Conservation (phyloP, 2,888 invertebrate species). For the Oscheius sp. region DNA sequence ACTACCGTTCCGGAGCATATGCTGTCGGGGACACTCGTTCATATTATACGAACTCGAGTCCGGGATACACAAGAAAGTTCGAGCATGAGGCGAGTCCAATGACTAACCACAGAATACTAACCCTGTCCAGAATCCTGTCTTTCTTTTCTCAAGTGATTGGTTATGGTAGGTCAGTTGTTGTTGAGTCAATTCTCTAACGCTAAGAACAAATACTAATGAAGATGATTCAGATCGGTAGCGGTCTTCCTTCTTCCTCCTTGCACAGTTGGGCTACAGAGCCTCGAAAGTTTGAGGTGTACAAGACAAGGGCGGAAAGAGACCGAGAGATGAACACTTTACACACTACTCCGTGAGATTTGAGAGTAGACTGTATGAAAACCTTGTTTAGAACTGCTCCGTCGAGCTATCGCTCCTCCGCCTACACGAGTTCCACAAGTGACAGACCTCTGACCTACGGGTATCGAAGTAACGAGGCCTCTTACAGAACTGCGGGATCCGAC, state of each 20-base stretch:
- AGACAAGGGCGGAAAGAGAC: conserved; percentile 70
- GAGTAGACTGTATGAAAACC: background rate
- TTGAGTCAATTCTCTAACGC: background rate
- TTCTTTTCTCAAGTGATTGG: conserved; percentile 25
- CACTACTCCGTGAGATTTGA: conserved; percentile 28
- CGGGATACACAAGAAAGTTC: conserved; percentile 55
- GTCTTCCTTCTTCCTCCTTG: conserved; percentile 46
- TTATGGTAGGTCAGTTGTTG: conserved; percentile 24
- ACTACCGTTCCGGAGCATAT: conserved; percentile 31
- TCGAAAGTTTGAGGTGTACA: conserved; percentile 70
- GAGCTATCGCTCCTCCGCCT: conserved; percentile 50
- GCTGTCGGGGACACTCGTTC: conserved; percentile 33
- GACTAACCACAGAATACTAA: background rate
- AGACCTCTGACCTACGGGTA: conserved; percentile 45
- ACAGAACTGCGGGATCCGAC: background rate
- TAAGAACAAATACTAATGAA: background rate
- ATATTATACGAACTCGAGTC: conserved; percentile 40
- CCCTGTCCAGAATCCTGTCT: conserved; percentile 12
- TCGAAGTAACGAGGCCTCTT: conserved; percentile 18
- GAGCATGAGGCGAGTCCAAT: conserved; percentile 54
- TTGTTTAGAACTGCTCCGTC: conserved; percentile 43
- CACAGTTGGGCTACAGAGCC: conserved; percentile 61
- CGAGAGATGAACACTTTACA: conserved; percentile 63
- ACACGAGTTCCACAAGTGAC: conserved; percentile 49
- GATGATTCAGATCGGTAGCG: conserved; percentile 5